A percentile compares a stretch with the other conserved stretches of the same genome.
phyloP scores from a whole-genome alignment of 1,140 invertebrate species.

The Hycleus cichorii region DNA sequence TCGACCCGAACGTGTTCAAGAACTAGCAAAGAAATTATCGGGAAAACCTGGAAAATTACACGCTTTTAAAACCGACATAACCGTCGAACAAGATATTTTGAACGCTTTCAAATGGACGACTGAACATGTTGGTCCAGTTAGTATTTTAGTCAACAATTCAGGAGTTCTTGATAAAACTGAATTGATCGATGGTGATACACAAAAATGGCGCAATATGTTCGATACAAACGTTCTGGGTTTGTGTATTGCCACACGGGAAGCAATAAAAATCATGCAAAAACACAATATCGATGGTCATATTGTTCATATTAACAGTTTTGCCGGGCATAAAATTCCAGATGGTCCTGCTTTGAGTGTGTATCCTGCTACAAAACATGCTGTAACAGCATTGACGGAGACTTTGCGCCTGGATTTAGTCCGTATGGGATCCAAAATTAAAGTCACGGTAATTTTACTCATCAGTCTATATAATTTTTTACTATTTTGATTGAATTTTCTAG shows the following conservation, averaged over 20 bases:
- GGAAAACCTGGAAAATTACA: too few relatives aligned
- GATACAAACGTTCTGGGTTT: constrained; percentile 52
- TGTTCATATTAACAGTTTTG: constrained; percentile 45
- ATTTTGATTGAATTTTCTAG: too few relatives aligned
- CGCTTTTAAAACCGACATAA: too few relatives aligned
- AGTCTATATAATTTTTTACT: too few relatives aligned
- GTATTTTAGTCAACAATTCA: too few relatives aligned
- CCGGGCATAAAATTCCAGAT: constrained; percentile 41
- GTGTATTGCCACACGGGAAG: constrained; percentile 44
- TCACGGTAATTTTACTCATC: constrained; percentile 8
- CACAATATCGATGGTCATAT: constrained; percentile 6
- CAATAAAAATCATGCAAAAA: constrained; percentile 49
- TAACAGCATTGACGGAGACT: constrained; percentile 48
- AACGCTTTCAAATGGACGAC: too few relatives aligned
- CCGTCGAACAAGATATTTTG: too few relatives aligned
- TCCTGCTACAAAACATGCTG: constrained; percentile 49
- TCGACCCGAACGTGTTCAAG: too few relatives aligned
- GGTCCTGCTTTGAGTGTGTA: constrained; percentile 41
- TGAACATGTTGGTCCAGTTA: too few relatives aligned
- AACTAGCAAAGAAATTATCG: constrained; percentile 30
- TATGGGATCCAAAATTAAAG: constrained; percentile 40
- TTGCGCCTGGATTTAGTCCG: constrained; percentile 53
- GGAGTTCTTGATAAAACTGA: too few relatives aligned
- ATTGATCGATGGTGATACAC: too few relatives aligned
- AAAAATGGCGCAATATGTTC: constrained; percentile 38